phyloP scores from a whole-genome alignment of 2,113 vertebrate species.

The Prinia subflava region DNA sequence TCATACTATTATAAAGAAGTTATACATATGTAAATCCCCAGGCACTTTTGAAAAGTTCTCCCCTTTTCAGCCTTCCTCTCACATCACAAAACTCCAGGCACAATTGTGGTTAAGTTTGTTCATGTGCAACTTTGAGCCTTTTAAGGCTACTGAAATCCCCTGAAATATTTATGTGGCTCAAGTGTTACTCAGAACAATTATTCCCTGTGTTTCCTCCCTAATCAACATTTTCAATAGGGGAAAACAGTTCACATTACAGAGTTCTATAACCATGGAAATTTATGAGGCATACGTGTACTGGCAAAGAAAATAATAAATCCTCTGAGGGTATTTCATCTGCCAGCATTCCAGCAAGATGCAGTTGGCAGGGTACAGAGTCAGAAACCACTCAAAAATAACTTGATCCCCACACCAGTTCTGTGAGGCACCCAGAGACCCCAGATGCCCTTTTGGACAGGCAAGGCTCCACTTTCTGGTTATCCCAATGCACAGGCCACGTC shows the following conservation, averaged over 20 bases:
- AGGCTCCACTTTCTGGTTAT: not conserved
- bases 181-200: conserved; percentile 19
- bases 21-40: not conserved
- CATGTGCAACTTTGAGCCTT: conserved; percentile 4
- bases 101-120: not conserved
- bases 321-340: not conserved
- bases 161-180: conserved; percentile 41
- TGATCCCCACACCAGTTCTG: not conserved
- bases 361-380: not conserved
- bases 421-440: not conserved
- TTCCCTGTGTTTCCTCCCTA: not conserved
- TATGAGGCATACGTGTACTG: not conserved
- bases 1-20: not conserved
- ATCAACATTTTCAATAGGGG: not conserved
- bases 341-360: not conserved
- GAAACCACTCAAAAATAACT: not conserved
- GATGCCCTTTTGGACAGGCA: not conserved
- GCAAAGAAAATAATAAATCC: not conserved
- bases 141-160: conserved; percentile 16
- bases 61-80: not conserved
- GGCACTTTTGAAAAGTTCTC: not conserved
- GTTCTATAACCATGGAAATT: conserved; percentile 1
- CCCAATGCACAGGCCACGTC: not conserved
- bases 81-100: not conserved
- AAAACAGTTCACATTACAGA: not conserved